phyloP scores from a whole-genome alignment of 1,140 invertebrate species.

The Zaprionus vittiger region DNA sequence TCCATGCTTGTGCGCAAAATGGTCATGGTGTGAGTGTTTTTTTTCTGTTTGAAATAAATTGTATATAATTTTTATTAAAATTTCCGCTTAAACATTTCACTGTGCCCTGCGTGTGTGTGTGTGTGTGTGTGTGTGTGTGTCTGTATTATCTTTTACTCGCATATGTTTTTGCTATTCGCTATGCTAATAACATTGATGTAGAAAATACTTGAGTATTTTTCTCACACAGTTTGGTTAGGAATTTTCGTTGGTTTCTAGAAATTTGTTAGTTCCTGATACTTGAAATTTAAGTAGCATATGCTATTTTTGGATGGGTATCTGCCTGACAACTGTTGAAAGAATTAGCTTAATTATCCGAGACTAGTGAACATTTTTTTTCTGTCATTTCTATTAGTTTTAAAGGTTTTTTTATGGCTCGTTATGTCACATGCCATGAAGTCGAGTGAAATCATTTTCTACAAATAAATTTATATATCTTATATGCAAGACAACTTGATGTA shows the following conservation, averaged over 20 bases:
- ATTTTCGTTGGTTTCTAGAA: constrained; percentile 19
- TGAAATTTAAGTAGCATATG: background rate
- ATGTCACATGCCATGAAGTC: background rate
- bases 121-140: constrained; percentile 25
- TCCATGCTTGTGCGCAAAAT: background rate
- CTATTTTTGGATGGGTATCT: constrained; percentile 30
- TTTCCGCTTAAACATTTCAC: constrained; percentile 76
- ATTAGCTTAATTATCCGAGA: background rate
- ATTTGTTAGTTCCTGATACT: constrained; percentile 31
- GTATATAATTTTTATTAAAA: constrained; percentile 82
- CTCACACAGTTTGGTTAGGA: constrained; percentile 23
- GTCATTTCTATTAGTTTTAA: background rate
- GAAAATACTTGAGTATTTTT: constrained; percentile 33
- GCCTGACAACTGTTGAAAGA: background rate
- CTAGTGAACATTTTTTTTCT: background rate
- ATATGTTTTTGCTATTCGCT: constrained; percentile 12
- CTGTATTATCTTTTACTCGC: constrained; percentile 5
- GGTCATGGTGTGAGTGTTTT: constrained; percentile 26
- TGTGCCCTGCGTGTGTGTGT: constrained; percentile 19
- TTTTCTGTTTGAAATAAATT: constrained; percentile 80
- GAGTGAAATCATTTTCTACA: background rate
- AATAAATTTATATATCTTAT: background rate
- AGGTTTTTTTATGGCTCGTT: background rate
- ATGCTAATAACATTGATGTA: constrained; percentile 14
- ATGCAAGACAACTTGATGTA: too few species aligned